A percentile compares a stretch with the other conserved stretches of the same genome.
phyloP scores from a whole-genome alignment of 2,888 invertebrate species.

The Protophormia terraenovae region DNA sequence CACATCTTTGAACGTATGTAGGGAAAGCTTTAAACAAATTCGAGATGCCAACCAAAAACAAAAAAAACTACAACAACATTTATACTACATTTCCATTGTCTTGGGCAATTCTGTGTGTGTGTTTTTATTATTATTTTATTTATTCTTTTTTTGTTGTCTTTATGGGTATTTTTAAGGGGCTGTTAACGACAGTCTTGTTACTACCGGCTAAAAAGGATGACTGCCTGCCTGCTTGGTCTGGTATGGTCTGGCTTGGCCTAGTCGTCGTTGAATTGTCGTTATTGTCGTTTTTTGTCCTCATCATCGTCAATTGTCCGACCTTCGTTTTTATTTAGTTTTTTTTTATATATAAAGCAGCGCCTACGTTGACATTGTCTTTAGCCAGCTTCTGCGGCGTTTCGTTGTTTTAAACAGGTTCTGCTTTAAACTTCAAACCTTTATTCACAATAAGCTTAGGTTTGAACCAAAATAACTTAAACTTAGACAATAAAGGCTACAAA shows the following conservation, averaged over 20 bases:
- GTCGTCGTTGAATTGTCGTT: conserved; percentile 4
- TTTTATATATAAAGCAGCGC: conserved; percentile 32
- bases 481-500: conserved; percentile 70
- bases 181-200: conserved; percentile 65
- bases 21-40: conserved; percentile 61
- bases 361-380: conserved; percentile 61
- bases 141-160: too few species aligned
- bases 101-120: conserved; percentile 37
- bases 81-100: conserved; percentile 54
- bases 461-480: conserved; percentile 20
- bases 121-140: too few species aligned
- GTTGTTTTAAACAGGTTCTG: conserved; percentile 54
- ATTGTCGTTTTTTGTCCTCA: conserved; percentile 42
- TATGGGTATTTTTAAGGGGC: conserved; percentile 56
- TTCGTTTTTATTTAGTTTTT: conserved; percentile 45
- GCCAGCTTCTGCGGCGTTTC: conserved; percentile 32
- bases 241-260: conserved; percentile 1
- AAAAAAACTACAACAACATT: conserved; percentile 45
- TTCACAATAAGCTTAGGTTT: conserved; percentile 37
- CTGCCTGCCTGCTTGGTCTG: conserved; percentile 23
- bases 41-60: conserved; percentile 57
- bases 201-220: conserved; percentile 60
- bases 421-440: background rate
- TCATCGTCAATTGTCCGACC: conserved; percentile 62
- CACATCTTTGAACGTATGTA: conserved; percentile 57